Conservation (phyloP, 1,140 invertebrate species). For the Drosophila grimshawi region DNA sequence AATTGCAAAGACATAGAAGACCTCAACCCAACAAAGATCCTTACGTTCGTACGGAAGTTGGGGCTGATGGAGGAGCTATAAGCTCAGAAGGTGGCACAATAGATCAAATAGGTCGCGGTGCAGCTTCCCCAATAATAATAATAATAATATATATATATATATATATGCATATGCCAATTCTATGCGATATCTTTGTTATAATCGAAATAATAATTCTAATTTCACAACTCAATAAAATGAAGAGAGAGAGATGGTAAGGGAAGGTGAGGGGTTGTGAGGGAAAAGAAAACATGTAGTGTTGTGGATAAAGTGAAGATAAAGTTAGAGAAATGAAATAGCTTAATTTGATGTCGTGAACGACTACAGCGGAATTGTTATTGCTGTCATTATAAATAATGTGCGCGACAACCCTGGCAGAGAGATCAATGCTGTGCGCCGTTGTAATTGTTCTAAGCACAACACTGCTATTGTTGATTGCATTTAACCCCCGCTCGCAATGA, state of each 20-base stretch:
- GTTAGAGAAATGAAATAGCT: slow-evolving; percentile 39
- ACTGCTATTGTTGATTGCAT: slow-evolving; percentile 43
- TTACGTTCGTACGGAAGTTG: too few relatives aligned
- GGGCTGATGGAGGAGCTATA: too few relatives aligned
- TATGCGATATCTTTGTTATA: too few relatives aligned
- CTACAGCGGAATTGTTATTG: slow-evolving; percentile 73
- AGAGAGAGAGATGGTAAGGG: not conserved
- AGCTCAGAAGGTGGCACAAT: too few relatives aligned
- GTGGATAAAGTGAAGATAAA: slow-evolving; percentile 13
- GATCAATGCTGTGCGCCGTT: slow-evolving; percentile 13
- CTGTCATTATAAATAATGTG: slow-evolving; percentile 73
- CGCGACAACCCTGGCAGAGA: slow-evolving; percentile 20
- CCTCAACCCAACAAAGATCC: too few relatives aligned
- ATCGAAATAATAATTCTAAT: too few relatives aligned
- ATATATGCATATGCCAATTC: too few relatives aligned
- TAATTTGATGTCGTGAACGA: slow-evolving; percentile 72
- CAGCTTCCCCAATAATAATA: too few relatives aligned
- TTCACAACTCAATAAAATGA: not conserved
- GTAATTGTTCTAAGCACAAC: slow-evolving; percentile 73
- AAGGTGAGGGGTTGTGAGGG: not conserved
- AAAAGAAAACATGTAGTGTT: not conserved
- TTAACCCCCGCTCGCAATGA: slow-evolving; percentile 39
- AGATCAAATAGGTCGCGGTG: too few relatives aligned
- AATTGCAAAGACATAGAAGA: too few relatives aligned
- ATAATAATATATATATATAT: too few relatives aligned